Percentiles rank a stretch among this genome's conserved stretches.
Conservation (phyloP, 1,140 invertebrate species). For the Dreissena polymorpha region DNA sequence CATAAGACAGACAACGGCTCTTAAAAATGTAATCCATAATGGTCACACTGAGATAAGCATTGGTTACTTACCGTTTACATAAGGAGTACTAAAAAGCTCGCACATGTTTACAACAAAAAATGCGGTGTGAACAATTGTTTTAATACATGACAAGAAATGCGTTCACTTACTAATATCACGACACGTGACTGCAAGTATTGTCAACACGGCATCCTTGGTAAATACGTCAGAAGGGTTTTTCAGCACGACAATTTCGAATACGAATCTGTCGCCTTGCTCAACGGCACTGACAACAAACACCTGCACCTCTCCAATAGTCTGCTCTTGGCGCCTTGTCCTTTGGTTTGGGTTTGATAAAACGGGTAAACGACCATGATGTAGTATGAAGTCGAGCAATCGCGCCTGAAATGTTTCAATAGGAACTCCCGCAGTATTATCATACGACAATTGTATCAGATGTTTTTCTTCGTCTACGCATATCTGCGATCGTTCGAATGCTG, state of each 20-base stretch:
- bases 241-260: slow-evolving; percentile 32
- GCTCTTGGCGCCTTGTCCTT: not conserved
- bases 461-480: slow-evolving; percentile 11
- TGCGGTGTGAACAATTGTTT: not conserved
- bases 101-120: not conserved
- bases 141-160: not conserved
- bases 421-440: not conserved
- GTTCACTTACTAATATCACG: slow-evolving; percentile 29
- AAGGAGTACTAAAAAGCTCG: not conserved
- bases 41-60: not conserved
- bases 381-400: slow-evolving; percentile 47
- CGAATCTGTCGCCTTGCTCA: not conserved
- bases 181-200: slow-evolving; percentile 33
- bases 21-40: not conserved
- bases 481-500: not conserved
- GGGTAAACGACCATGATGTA: slow-evolving; percentile 38
- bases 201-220: slow-evolving; percentile 23
- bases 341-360: not conserved
- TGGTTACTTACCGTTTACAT: not conserved
- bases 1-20: not conserved
- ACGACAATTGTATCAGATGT: slow-evolving; percentile 14
- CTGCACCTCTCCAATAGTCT: slow-evolving; percentile 16
- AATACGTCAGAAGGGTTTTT: slow-evolving; percentile 18
- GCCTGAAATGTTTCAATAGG: slow-evolving; percentile 32
- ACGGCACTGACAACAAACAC: slow-evolving; percentile 23